Conservation (phyloP, 2,888 invertebrate species). For the Luperina testacea region DNA sequence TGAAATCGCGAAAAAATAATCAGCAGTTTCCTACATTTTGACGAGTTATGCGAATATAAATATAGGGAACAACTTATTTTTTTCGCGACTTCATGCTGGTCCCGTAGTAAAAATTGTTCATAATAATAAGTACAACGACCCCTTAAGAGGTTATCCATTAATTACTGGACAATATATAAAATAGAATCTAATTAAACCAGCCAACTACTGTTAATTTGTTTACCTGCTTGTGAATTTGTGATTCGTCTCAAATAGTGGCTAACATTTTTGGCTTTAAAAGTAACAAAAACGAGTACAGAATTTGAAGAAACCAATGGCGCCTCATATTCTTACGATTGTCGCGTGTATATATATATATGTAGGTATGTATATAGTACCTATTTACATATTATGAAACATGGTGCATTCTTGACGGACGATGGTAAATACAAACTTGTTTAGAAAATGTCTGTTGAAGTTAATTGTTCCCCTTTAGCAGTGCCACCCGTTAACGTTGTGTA, state of each 20-base stretch:
- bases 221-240: not conserved
- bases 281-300: conserved; percentile 17
- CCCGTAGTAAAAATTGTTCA: no score
- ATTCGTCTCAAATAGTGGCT: conserved; percentile 1
- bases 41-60: no score
- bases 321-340: conserved; percentile 5
- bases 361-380: not conserved
- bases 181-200: not conserved
- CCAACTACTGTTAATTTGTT: not conserved
- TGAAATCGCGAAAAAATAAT: no score
- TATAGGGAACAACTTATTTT: no score
- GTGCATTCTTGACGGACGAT: conserved; percentile 32
- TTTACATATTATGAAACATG: conserved; percentile 42
- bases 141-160: no score
- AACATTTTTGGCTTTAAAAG: conserved; percentile 19
- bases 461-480: conserved; percentile 22
- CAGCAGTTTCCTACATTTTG: no score
- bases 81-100: no score
- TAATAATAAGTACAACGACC: no score
- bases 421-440: conserved; percentile 50
- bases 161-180: not conserved
- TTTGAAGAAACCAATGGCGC: conserved; percentile 20
- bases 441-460: conserved; percentile 47
- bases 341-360: not conserved
- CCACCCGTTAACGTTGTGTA: conserved; percentile 18